Base-by-base conservation (phyloP, 2,113 vertebrate genomes). In the Ciconia maguari region DNA sequence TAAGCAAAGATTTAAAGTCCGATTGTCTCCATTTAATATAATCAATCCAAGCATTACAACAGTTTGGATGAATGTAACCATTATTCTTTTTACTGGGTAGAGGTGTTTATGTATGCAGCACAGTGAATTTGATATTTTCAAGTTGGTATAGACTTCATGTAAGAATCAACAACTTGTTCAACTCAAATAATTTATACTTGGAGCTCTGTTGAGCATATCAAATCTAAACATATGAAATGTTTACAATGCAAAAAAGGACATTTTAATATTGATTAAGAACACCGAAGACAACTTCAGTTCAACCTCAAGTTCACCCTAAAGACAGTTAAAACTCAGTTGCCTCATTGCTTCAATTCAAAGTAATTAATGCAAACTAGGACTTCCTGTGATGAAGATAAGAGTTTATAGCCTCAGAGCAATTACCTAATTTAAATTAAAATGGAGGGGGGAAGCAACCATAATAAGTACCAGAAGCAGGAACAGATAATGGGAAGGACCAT, bases 281-380 rank as follows among this genome's bases (percentile, higher is more conserved):
- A 71, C 22, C 3, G 2, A 89, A 71, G 48, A 66, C 29, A 89
- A 21, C 34, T 80, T 79, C 68, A 79, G 34, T 20, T 82, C 90
- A 94, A 69, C 82, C 89, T 95, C 89, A 90, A 85, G 70, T 89
- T 94, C 87, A 94, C 92, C 58, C 87, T 91, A 49, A 87, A 90
- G 90, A 90, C 74, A 93, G 82, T 61, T 61, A 76, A 79, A 96
- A 85, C 21, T 76, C 48, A 12, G 41, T 72, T 91, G 74, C 52
- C 66, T 90, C 75, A n/a, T 24, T 70, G 54, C 75, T 93, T 87
- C 87, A 92, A 38, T 81, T 92, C 91, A 85, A 95, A 62, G 78
- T 91, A 94, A 95, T 94, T 93, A 96, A 96, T 90, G 84, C 78
- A 90, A 96, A 93, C 18, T 64, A 91, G n/a, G 48, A 82, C 91